Base-by-base conservation (phyloP, 2,797 vertebrate species). In the Carcharodon carcharias region DNA sequence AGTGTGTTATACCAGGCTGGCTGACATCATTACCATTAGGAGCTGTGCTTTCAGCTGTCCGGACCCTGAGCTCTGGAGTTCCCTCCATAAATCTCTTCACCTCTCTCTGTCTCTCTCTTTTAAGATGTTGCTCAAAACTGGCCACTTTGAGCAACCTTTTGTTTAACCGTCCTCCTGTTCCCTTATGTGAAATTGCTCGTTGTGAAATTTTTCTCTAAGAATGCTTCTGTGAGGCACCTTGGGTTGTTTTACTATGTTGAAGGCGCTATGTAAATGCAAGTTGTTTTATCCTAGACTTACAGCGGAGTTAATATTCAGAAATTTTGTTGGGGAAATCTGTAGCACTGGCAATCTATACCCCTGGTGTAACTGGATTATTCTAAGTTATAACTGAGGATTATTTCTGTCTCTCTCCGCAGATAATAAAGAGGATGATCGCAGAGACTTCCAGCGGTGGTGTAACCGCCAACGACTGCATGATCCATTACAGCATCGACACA, bases 391-490 rank as follows among this genome's bases (percentile, higher is more conserved):
- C 58, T 63, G 31, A 16, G 4, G 40, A 9, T 26, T 63, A 21
- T 87, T 40, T 14, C 61, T 45, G 8, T 50, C 50, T 63, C 89
- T 92, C 16, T n/a, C 96, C 95, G 95, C 95, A 98, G 98, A 97
- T 98, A 61, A 96, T 97, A 3, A 98, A 98, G 97, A 98, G 97
- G 96, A 98, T 99, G 97, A 98, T 99, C 9, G 97, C 97, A 0
- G 98, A 99, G 97, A 99, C 99, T 0, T 98, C 98, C 0, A 99
- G 99, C 0, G 99, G 99, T 4, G 99, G 99, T 0, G 98, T 99
- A 96, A 98, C 98, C 0, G 99, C 98, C 92, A 99, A 99, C 0
- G 99, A 99, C 0, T 98, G 99, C 2, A 97, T 99, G 73, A 98
- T 99, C 97, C 99, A 99, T 96, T 98, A 97, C 97, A 97, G 98